phyloP scores from a whole-genome alignment of 2,888 invertebrate species.

The Ischnura elegans region DNA sequence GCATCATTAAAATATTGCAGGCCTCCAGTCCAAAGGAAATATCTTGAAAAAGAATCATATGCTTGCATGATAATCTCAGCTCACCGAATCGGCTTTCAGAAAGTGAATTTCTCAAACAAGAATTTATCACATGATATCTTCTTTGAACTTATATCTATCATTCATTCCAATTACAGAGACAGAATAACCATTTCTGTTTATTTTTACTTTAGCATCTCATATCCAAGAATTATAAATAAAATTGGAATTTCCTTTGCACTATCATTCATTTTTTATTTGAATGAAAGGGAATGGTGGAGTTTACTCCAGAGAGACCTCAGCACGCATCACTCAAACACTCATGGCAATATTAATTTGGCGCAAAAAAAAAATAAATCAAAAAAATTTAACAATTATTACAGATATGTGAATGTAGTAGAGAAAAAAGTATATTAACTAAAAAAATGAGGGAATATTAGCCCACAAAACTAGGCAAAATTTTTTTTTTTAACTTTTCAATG shows the following conservation, averaged over 20 bases:
- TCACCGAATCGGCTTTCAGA: slow-evolving; percentile 62
- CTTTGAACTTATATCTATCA: slow-evolving; percentile 10
- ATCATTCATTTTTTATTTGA: slow-evolving; percentile 67
- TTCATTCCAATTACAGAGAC: neutral
- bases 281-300: slow-evolving; percentile 77
- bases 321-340: slow-evolving; percentile 70
- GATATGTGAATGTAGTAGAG: slow-evolving; percentile 69
- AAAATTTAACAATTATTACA: slow-evolving; percentile 70
- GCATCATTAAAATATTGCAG: neutral
- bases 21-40: slow-evolving; percentile 65
- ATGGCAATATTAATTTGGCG: slow-evolving; percentile 68
- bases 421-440: slow-evolving; percentile 69
- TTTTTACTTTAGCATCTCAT: neutral
- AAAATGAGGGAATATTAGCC: slow-evolving; percentile 68
- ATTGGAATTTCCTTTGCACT: slow-evolving; percentile 60
- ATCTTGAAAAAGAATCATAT: slow-evolving; percentile 6
- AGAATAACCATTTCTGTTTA: neutral
- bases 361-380: slow-evolving; percentile 69
- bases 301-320: slow-evolving; percentile 77
- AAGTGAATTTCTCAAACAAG: slow-evolving; percentile 25
- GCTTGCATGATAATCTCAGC: neutral
- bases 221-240: neutral
- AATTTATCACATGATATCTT: neutral
- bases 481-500: slow-evolving; percentile 43
- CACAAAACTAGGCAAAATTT: slow-evolving; percentile 68